These are phyloP conservation scores for Diprion similis DNA, from an alignment of 1,140 invertebrate genomes.

Conservation along the genomic window DNA sequence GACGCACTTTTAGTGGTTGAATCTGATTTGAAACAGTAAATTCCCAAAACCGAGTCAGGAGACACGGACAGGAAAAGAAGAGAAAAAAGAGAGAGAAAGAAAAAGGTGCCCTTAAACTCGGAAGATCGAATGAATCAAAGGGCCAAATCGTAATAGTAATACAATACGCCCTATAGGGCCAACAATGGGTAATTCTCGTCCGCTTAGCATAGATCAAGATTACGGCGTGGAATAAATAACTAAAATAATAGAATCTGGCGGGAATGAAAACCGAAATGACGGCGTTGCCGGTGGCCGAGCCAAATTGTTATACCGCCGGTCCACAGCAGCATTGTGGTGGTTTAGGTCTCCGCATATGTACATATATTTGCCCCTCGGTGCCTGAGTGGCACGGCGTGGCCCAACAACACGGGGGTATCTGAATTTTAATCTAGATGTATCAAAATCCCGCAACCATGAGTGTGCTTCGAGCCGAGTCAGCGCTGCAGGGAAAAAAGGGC, in stretches of 20 bases:
- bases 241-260: conserved; percentile 11
- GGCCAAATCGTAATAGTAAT: too few relatives aligned
- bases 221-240: conserved; percentile 9
- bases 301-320: neutral
- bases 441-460: conserved; percentile 9
- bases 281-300: neutral
- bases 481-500: neutral
- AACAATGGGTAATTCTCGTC: neutral
- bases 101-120: too few relatives aligned
- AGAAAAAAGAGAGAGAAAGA: too few relatives aligned
- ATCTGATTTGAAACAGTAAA: too few relatives aligned
- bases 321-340: neutral
- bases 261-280: conserved; percentile 7
- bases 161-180: too few relatives aligned
- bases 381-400: neutral
- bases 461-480: neutral
- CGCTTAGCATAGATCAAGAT: neutral
- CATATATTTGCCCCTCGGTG: neutral
- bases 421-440: conserved; percentile 18
- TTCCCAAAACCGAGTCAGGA: too few relatives aligned
- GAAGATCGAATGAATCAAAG: too few relatives aligned
- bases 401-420: conserved; percentile 12
- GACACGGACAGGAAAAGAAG: too few relatives aligned
- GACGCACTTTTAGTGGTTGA: too few relatives aligned
- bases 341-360: neutral